Evolutionary conservation across 2,797 vertebrate species (phyloP).

Genomic region (Scolopax rusticola): DNA sequence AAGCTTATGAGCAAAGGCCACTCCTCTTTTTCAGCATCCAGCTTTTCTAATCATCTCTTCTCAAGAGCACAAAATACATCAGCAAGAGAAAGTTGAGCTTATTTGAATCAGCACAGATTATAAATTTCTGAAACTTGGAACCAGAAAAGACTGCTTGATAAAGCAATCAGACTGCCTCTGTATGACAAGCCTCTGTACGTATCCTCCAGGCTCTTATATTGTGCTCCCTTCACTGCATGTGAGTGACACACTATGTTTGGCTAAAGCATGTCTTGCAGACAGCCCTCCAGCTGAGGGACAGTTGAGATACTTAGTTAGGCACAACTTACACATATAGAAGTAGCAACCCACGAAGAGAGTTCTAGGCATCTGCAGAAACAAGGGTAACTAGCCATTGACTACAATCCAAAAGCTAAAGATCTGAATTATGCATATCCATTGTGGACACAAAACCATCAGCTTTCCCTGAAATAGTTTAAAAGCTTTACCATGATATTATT

Average conservation of each 20-base stretch:
- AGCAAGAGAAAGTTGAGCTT: neutral
- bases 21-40: neutral
- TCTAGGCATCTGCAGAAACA: neutral
- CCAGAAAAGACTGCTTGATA: neutral
- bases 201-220: neutral
- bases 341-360: neutral
- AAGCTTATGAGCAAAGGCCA: neutral
- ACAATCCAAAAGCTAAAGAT: neutral
- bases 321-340: neutral
- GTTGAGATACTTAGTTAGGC: neutral
- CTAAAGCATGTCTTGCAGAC: neutral
- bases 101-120: neutral
- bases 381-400: neutral
- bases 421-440: neutral
- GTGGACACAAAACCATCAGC: neutral
- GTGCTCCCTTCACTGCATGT: neutral
- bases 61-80: neutral
- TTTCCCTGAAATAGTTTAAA: neutral
- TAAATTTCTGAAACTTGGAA: neutral
- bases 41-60: neutral
- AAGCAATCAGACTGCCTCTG: neutral
- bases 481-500: neutral
- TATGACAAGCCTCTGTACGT: neutral
- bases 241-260: neutral
- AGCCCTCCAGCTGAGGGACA: neutral